These are phyloP conservation scores for Ceyx melanurus DNA, from an alignment of 2,113 vertebrate species.

Conservation along the genomic window DNA sequence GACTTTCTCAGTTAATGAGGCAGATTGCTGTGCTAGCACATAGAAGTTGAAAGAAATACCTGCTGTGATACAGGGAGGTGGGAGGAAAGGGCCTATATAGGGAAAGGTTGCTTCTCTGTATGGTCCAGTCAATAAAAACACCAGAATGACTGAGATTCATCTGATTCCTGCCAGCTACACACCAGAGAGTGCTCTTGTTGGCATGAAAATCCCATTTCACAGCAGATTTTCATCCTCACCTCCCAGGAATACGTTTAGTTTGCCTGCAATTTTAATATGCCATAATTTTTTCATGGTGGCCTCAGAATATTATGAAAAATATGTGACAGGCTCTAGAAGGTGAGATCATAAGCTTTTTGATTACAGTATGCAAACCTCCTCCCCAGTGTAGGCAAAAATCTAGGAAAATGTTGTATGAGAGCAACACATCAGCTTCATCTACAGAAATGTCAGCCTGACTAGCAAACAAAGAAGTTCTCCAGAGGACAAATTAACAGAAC, in stretches of 20 bases:
- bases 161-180: background rate
- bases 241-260: background rate
- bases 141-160: background rate
- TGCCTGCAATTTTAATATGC: background rate
- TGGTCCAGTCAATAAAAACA: background rate
- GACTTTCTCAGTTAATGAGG: background rate
- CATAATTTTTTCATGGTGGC: background rate
- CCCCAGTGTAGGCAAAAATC: background rate
- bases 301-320: background rate
- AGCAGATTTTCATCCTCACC: background rate
- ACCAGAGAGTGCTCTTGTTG: background rate
- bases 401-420: background rate
- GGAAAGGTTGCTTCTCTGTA: background rate
- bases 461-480: background rate
- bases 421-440: background rate
- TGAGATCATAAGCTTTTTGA: background rate
- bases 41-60: background rate
- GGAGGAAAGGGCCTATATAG: background rate
- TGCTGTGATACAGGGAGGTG: background rate
- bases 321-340: background rate
- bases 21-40: background rate
- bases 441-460: background rate
- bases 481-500: background rate
- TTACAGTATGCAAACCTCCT: background rate
- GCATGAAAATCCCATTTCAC: background rate